Evolutionary conservation across 2,888 invertebrate species (phyloP).

Genomic region (Patella ulyssiponensis): DNA sequence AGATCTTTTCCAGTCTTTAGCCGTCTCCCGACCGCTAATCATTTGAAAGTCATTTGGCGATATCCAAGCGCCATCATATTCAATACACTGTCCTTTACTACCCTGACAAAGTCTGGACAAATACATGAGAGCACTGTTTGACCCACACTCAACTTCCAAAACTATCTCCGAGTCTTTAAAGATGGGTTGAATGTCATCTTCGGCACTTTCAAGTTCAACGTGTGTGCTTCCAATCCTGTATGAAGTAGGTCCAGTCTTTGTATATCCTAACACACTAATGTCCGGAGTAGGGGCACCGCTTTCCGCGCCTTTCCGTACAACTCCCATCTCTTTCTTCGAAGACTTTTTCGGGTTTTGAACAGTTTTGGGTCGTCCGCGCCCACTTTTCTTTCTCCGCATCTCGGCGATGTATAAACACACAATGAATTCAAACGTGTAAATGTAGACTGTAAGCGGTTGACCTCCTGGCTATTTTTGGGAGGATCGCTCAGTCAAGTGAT

Average conservation of each 20-base stretch:
- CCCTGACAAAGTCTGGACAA: conserved; percentile 72
- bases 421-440: too few species aligned
- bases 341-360: conserved; percentile 1
- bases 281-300: conserved; percentile 18
- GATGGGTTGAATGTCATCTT: conserved; percentile 44
- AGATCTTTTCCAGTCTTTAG: conserved; percentile 74
- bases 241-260: conserved; percentile 38
- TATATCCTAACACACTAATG: conserved; percentile 36
- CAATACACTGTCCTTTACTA: conserved; percentile 74
- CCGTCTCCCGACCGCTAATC: conserved; percentile 74
- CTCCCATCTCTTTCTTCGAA: not conserved
- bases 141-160: conserved; percentile 71
- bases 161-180: conserved; percentile 57
- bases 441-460: too few species aligned
- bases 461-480: not conserved
- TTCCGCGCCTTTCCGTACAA: not conserved
- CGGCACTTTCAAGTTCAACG: conserved; percentile 40
- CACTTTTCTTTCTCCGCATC: conserved; percentile 21
- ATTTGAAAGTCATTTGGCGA: conserved; percentile 75
- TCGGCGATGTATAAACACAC: not conserved
- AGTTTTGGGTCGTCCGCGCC: conserved; percentile 18
- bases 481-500: conserved; percentile 11
- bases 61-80: conserved; percentile 71
- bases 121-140: conserved; percentile 69
- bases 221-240: conserved; percentile 40